Evolutionary conservation across 2,888 invertebrate genomes (phyloP), one percentile per base, ranked within the genome.

Genomic region (Mimachlamys varia): DNA sequence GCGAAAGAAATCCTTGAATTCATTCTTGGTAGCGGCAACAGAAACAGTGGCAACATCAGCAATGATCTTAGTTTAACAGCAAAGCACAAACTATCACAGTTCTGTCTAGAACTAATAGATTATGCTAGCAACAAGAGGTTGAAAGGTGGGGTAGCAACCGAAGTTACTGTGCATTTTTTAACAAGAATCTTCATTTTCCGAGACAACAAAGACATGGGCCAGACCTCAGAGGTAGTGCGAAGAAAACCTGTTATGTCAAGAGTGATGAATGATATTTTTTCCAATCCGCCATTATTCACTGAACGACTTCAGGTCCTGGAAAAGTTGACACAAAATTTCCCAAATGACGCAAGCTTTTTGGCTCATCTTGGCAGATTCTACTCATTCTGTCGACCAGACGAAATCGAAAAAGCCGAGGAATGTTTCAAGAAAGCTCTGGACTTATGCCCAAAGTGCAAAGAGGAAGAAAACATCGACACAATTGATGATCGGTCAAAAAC

Each of bases 301-400:
- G 92, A 92, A 49, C 88, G 93, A 17, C 88, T 93, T 4, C 87
- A 89, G 12, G 90, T 93, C 7, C 89, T 93, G 19, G 76, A 92
- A 50, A 91, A 92, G 33, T 89, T 94, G 62, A 92, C 93, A 22
- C 76, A 92, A 87, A 89, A 91, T 12, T 94, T 93, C 89, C 94
- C 94, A 15, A 90, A 92, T 88, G 93, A 94, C 88, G 92, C 93
- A 49, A 93, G 92, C 55, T 94, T 92, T 88, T 91, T 89, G 37
- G 94, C 94, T 15, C 94, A 94, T 88, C 92, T 94, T 17, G 94
- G 94, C 15, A 90, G 94, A 15, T 92, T 94, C 88, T 92, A 92
- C 89, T 91, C 94, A 15, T 89, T 91, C 33, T 94, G 93, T 88
- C 76, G 93, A 89, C 94, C 93, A 17, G 93, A 93, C 27, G 92